phyloP scores from a whole-genome alignment of 1,140 invertebrate species.

The Antheraea pernyi region DNA sequence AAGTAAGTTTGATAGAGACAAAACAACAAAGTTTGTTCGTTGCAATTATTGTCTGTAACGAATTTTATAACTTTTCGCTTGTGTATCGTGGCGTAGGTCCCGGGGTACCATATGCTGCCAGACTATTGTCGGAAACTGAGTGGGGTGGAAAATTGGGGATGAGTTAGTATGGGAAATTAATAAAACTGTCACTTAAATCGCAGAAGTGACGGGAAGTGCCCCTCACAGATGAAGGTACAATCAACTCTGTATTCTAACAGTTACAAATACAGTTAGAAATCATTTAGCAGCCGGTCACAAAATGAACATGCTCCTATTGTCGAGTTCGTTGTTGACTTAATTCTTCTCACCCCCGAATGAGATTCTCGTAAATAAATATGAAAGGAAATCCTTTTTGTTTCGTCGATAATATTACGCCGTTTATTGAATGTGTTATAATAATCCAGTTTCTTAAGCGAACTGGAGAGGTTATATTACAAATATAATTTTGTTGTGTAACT shows the following conservation, averaged over 20 bases:
- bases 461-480: not conserved
- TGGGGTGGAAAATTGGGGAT: conserved; percentile 70
- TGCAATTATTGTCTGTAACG: not conserved
- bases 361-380: conserved; percentile 70
- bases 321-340: conserved; percentile 71
- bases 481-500: not conserved
- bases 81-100: conserved; percentile 16
- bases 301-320: conserved; percentile 58
- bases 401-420: not conserved
- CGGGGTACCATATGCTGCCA: conserved; percentile 63
- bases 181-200: conserved; percentile 86
- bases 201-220: conserved; percentile 67
- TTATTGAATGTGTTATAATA: not conserved
- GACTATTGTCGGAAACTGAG: conserved; percentile 54
- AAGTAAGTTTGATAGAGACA: not conserved
- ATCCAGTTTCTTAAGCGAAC: not conserved
- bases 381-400: conserved; percentile 28
- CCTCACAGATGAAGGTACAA: conserved; percentile 35
- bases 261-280: conserved; percentile 15
- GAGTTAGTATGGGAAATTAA: conserved; percentile 83
- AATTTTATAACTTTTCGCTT: conserved; percentile 17
- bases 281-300: conserved; percentile 11
- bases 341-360: conserved; percentile 57
- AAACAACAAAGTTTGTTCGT: not conserved
- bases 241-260: conserved; percentile 40